Percentiles rank a stretch among this genome's conserved stretches.
These are phyloP conservation scores for Tenrec ecaudatus DNA, from an alignment of 2,113 vertebrate species.

Conservation along the genomic window DNA sequence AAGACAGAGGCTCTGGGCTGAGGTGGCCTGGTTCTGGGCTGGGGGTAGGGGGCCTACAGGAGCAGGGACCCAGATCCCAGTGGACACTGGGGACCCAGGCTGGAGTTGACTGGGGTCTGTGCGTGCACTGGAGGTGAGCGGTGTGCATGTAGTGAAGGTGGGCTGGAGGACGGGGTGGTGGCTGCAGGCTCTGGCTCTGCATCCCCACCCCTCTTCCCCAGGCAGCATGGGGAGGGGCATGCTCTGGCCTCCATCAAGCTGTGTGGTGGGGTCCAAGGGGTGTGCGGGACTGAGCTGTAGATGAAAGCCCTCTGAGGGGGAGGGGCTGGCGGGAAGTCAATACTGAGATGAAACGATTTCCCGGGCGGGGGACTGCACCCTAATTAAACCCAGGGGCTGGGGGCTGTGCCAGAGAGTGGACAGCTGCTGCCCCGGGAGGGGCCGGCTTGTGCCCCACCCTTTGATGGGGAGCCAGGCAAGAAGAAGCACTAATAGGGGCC, in stretches of 20 bases:
- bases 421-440: slow-evolving; percentile 59
- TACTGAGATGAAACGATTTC: slow-evolving; percentile 83
- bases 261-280: background rate
- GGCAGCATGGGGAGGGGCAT: background rate
- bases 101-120: no score
- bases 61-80: no score
- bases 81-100: no score
- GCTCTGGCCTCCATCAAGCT: background rate
- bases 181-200: background rate
- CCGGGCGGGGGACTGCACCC: slow-evolving; percentile 81
- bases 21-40: no score
- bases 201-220: no score
- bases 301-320: slow-evolving; percentile 32
- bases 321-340: slow-evolving; percentile 55
- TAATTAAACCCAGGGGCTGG: slow-evolving; percentile 84
- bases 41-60: no score
- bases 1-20: no score
- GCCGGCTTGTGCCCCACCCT: background rate
- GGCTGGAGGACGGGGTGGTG: no score
- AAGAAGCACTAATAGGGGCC: slow-evolving; percentile 56
- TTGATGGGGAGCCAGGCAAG: slow-evolving; percentile 28
- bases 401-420: slow-evolving; percentile 81
- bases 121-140: no score
- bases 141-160: no score
- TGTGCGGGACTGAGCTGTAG: background rate